Evolutionary conservation across 2,888 invertebrate species (phyloP).

Genomic region (Microplitis deprimator): DNA sequence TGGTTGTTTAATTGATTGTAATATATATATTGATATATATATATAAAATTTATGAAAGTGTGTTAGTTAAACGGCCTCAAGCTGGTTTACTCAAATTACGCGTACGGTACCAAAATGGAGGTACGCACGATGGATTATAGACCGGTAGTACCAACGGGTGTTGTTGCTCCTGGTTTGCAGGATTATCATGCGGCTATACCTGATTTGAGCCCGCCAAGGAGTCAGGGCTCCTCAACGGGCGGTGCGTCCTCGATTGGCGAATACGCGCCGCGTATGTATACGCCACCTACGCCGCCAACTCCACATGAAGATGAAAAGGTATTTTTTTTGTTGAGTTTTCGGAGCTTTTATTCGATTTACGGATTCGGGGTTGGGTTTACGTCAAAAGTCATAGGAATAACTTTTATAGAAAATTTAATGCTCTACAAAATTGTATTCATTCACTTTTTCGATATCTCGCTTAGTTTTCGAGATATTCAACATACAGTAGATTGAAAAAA

Average conservation of each 20-base stretch:
- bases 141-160: slow-evolving; percentile 72
- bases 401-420: too few relatives aligned
- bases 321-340: slow-evolving; percentile 35
- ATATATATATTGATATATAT: background rate
- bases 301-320: slow-evolving; percentile 71
- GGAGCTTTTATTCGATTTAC: too few relatives aligned
- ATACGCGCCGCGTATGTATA: slow-evolving; percentile 70
- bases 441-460: too few relatives aligned
- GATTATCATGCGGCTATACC: slow-evolving; percentile 70
- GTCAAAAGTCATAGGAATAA: too few relatives aligned
- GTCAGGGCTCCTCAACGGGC: slow-evolving; percentile 70
- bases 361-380: too few relatives aligned
- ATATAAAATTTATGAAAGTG: background rate
- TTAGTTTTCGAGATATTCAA: too few relatives aligned
- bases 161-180: slow-evolving; percentile 62
- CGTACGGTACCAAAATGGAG: slow-evolving; percentile 72
- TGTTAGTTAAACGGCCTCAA: slow-evolving; percentile 59
- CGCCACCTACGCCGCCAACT: slow-evolving; percentile 69
- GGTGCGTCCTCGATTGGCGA: slow-evolving; percentile 70
- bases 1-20: background rate
- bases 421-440: too few relatives aligned
- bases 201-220: slow-evolving; percentile 69
- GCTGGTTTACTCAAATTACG: slow-evolving; percentile 64
- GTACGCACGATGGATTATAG: slow-evolving; percentile 75
- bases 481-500: too few relatives aligned